Evolutionary conservation across 23 tunicate genomes (phyloP).

Genomic region (Aplidium turbinatum): DNA sequence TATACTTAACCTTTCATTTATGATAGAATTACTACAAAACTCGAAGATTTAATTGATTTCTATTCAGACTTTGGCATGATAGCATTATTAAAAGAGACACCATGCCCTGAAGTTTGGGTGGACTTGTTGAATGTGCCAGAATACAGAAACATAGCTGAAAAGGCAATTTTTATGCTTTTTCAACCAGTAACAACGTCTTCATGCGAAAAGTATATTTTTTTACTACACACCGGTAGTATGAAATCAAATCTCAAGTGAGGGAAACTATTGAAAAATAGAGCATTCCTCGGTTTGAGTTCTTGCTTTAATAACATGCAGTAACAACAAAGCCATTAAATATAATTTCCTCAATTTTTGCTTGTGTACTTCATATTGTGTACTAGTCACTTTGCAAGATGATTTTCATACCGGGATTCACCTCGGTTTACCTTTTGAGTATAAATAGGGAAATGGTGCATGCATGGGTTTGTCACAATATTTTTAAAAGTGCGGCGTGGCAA

Average conservation of each 20-base stretch:
- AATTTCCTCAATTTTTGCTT: too few species aligned
- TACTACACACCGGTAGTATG: too few species aligned
- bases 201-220: slow-evolving; percentile 24
- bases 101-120: slow-evolving; percentile 33
- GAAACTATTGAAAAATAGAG: slow-evolving; percentile 18
- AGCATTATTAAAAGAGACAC: slow-evolving; percentile 15
- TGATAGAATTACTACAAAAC: slow-evolving; percentile 14
- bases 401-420: too few species aligned
- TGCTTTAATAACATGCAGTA: slow-evolving; percentile 3
- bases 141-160: slow-evolving; percentile 26
- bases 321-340: too few species aligned
- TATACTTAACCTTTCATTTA: background rate
- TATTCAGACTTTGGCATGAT: slow-evolving; percentile 24
- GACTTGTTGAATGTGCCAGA: slow-evolving; percentile 32
- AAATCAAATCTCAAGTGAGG: slow-evolving; percentile 31
- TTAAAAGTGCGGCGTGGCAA: too few species aligned
- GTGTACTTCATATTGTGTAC: too few species aligned
- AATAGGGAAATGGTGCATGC: too few species aligned
- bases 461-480: too few species aligned
- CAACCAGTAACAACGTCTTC: slow-evolving; percentile 29
- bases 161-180: slow-evolving; percentile 19
- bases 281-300: slow-evolving; percentile 3
- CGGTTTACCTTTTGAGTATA: too few species aligned
- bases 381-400: too few species aligned
- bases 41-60: slow-evolving; percentile 19